Evolutionary conservation across 2,113 vertebrate species (phyloP), one percentile per base, ranked within the genome.

Genomic region (Ptyas mucosa): DNA sequence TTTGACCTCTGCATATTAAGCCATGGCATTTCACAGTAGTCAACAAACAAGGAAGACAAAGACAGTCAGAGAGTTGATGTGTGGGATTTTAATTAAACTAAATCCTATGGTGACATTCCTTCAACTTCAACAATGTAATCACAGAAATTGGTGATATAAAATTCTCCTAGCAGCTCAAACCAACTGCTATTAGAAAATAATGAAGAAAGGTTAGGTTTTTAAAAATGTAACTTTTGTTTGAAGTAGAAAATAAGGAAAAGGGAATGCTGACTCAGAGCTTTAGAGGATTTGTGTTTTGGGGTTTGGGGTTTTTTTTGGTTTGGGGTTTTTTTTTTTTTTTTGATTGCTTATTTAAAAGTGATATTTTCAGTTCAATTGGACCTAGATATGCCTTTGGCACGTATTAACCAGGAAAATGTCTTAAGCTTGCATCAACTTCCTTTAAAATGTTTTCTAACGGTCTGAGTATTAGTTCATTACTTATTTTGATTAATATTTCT

Each of bases 191-290:
- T 57, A 96, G 55, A 51, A 89, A 95, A 90, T 89, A 94, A 95
- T 49, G 93, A 94, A 94, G 93, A 96, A 95, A 95, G 86, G 58
- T 91, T 93, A 95, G 88, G 90, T 94, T 95, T 94, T 92, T 34
- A 93, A 55, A 91, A 1, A 94, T 92, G 89, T 75, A 94, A 43
- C 43, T 34, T 61, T 92, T 89, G 94, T 95, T 90, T 55, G 23
- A 89, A 91, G 55, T 61, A 92, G 61, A 85, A 12, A 55, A 21
- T 29, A 88, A 20, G 91, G 43, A 54, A 85, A 10, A 39, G 53
- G 53, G 24, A 2, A 12, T 53, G 34, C 7, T 58, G 54, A 86
- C 15, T 24, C 14, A 20, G 21, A 54, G 21, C 26, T 34, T 49
- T 75, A 11, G 12, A 5, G 43, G 4, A 14, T 51, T 20, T 55